Evolutionary conservation across 2,888 invertebrate genomes (phyloP).

Genomic region (Troides oblongomaculatus): DNA sequence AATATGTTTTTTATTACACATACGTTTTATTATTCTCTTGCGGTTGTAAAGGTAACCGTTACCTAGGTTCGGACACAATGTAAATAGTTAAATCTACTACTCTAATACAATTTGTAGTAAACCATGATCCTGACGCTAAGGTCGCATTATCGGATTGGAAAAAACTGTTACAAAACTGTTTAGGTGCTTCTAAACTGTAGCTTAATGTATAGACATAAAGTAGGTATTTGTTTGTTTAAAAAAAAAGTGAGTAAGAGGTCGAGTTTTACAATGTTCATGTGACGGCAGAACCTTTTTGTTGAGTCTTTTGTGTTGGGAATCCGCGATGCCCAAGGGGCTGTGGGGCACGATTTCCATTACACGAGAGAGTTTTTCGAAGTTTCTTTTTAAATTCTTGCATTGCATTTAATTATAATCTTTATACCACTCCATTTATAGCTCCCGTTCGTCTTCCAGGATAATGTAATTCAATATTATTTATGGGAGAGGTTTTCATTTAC

Average conservation of each 20-base stretch:
- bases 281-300: constrained; percentile 78
- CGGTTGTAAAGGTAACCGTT: constrained; percentile 22
- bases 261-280: constrained; percentile 79
- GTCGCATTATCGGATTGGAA: constrained; percentile 79
- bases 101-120: constrained; percentile 80
- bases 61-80: constrained; percentile 44
- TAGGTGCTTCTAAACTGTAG: constrained; percentile 46
- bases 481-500: too few relatives aligned
- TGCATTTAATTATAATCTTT: constrained; percentile 46
- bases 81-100: constrained; percentile 78
- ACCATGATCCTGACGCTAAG: constrained; percentile 78
- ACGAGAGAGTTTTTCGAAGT: constrained; percentile 68
- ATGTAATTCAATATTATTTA: too few relatives aligned
- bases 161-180: constrained; percentile 71
- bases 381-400: constrained; percentile 59
- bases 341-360: constrained; percentile 76
- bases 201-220: constrained; percentile 48
- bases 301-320: constrained; percentile 74
- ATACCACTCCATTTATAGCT: constrained; percentile 16
- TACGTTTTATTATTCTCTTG: constrained; percentile 15
- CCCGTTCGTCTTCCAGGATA: background rate
- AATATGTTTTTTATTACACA: background rate
- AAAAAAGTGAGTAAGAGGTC: constrained; percentile 58
- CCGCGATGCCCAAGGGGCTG: constrained; percentile 72
- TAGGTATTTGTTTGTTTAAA: constrained; percentile 51